Conservation (phyloP, 2,797 vertebrate species). For the Oreochromis grahami region DNA sequence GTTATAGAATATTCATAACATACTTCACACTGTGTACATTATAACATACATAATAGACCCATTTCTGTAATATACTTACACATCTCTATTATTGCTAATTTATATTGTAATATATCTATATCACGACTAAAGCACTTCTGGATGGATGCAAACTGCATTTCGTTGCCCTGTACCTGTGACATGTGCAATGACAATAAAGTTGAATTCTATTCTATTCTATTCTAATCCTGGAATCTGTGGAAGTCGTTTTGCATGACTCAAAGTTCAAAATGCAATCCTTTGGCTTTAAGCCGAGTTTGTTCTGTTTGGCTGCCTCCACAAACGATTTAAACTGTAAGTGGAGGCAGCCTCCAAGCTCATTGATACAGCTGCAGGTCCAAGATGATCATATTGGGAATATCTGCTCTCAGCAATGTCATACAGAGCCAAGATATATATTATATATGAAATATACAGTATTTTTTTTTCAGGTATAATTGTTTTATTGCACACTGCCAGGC, state of each 20-base stretch:
- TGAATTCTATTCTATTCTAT: no score
- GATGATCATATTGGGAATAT: background rate
- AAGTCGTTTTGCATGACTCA: background rate
- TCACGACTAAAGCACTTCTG: no score
- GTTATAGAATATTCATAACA: no score
- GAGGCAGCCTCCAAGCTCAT: background rate
- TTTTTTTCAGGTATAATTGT: background rate
- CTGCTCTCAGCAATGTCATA: background rate
- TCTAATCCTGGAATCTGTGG: background rate
- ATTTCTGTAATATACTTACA: no score
- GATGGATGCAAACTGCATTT: no score
- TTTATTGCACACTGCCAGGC: background rate
- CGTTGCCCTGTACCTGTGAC: no score
- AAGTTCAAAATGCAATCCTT: accelerated
- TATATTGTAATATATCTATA: no score
- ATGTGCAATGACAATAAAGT: no score
- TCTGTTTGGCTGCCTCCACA: background rate
- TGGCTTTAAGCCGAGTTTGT: background rate
- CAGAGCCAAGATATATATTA: background rate
- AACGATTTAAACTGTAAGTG: background rate
- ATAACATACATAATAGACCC: no score
- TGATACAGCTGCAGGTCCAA: background rate
- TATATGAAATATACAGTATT: background rate
- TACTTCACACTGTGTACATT: no score
- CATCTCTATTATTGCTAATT: no score